Evolutionary conservation across 2,888 invertebrate genomes (phyloP), one percentile per base, ranked within the genome.

Genomic region (Elmis aenea): DNA sequence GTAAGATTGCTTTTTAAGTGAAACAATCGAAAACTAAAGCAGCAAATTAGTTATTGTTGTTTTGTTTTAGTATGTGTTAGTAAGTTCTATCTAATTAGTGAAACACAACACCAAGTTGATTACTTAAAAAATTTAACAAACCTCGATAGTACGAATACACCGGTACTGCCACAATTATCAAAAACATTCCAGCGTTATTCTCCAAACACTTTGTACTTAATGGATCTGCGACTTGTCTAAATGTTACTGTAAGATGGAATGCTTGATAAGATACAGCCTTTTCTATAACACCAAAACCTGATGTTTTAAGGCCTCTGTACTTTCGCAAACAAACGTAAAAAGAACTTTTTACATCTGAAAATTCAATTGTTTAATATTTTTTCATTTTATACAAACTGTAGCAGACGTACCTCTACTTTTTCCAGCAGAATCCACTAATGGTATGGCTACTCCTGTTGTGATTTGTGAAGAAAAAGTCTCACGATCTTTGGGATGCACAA

Each of bases 61-160:
- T n/a, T n/a, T n/a, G n/a, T n/a, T n/a, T n/a, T n/a, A n/a, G n/a
- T n/a, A n/a, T n/a, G n/a, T n/a, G n/a, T n/a, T n/a, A n/a, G n/a
- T n/a, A n/a, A n/a, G n/a, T n/a, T n/a, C n/a, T n/a, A n/a, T n/a
- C n/a, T n/a, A n/a, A n/a, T n/a, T n/a, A n/a, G n/a, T n/a, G n/a
- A n/a, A n/a, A n/a, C n/a, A n/a, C n/a, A n/a, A n/a, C n/a, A n/a
- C n/a, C n/a, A n/a, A n/a, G n/a, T n/a, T n/a, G n/a, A n/a, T n/a
- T n/a, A n/a, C n/a, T n/a, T n/a, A n/a, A n/a, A n/a, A n/a, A n/a
- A n/a, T 18, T 24, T 26, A 25, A 38, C 69, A 68, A 70, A 90
- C 91, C 75, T 76, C 79, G 83, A 61, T 85, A 92, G 8, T 83
- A 81, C 5, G 89, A 82, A 50, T 71, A 73, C 15, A 89, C 76